Base-by-base conservation (phyloP, 1,140 invertebrate genomes). In the Mactra quadrangularis region DNA sequence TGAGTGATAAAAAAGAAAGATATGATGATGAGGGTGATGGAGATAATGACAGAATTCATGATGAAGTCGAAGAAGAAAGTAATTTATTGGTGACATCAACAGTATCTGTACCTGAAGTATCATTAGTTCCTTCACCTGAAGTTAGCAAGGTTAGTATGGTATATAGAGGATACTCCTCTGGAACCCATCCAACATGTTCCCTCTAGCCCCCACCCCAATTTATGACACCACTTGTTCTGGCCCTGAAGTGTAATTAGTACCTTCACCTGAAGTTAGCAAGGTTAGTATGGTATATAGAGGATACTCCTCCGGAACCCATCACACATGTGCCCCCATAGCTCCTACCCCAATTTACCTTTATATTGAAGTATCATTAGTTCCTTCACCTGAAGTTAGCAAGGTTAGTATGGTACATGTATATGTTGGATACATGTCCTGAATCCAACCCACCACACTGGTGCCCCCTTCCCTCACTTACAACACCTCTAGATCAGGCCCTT, bases 101-200 rank as follows among this genome's bases (percentile, higher is more conserved):
- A 0, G 86, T 90, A 17, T 91, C 90, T 11, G 90, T 90, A 45
- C 90, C 90, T 22, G 90, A 91, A 55, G 89, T 91, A 11, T 91
- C 89, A 3, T 78, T 90, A 9, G 87, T 90, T 60, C 90, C 90
- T 29, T 91, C 90, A 29, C 90, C 90, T 50, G 89, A 90, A 57
- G 86, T 90, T 57, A 83, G 84, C 50, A 91, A 90, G 87, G 90
- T n/a, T n/a, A n/a, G n/a, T n/a, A n/a, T n/a, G n/a, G n/a, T n/a
- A n/a, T n/a, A n/a, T n/a, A n/a, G n/a, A n/a, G n/a, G n/a, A n/a
- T n/a, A n/a, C n/a, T n/a, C n/a, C n/a, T n/a, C n/a, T n/a, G n/a
- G n/a, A n/a, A n/a, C n/a, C n/a, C n/a, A n/a, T n/a, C n/a, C n/a
- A n/a, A n/a, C n/a, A n/a, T n/a, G n/a, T n/a, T n/a, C n/a, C n/a